Base-by-base conservation (phyloP, 1,140 invertebrate genomes). In the Teleopsis dalmanni region DNA sequence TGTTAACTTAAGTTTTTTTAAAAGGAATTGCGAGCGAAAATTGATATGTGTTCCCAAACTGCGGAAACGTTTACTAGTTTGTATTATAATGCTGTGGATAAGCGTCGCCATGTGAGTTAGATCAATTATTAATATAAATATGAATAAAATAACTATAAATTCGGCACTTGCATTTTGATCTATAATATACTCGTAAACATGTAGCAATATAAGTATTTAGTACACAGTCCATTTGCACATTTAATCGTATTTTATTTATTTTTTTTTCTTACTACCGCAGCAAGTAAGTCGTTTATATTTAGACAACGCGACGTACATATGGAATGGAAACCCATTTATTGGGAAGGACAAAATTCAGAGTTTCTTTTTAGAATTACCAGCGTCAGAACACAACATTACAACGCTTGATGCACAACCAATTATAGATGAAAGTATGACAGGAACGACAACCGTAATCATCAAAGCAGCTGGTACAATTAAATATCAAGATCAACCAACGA, bases 11-110 rank as follows among this genome's bases (percentile, higher is more conserved):
- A 27, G 9, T 2, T 3, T 2, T 45, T 3, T 10, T 14, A 21
- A 36, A 8, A 65, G 62, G 64, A 65, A 25, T 10, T 67, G 0
- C 55, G 50, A 36, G 16, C 9, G 8, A 85, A 84, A 70, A 75
- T 86, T 35, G 86, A 90, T 48, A 78, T 81, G 58, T 85, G 85
- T 26, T 83, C 81, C 56, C 75, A 80, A 55, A 85, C 83, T 13
- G 87, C 84, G 0, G 83, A 88, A 68, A 82, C 88, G 59, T 91
- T 92, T 58, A 85, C 81, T 10, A 85, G 85, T 66, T 66, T 89
- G 3, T 91, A 85, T 69, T 91, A 91, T 67, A 85, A 88, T 59
- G 81, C 80, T 61, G 71, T 89, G 38, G 88, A 91, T 60, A 89
- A 87, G 59, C 78, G 81, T 50, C 76, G 88, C 72, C 85, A 91